Evolutionary conservation across 2,797 vertebrate genomes (phyloP).

Genomic region (Rhadinocentrus ornatus): DNA sequence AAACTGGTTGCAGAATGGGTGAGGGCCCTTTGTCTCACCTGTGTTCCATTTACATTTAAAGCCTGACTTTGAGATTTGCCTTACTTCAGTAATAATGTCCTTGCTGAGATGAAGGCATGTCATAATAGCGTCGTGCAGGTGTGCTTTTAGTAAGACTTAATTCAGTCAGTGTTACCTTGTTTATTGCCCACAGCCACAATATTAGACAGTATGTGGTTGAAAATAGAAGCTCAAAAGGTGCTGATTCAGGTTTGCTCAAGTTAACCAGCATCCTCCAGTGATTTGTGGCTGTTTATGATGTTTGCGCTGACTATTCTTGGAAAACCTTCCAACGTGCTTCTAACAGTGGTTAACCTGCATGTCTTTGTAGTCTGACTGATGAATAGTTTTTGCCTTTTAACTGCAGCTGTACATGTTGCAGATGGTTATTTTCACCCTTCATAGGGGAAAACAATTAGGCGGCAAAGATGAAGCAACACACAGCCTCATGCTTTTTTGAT

Average conservation of each 20-base stretch:
- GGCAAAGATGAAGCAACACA: slow-evolving; percentile 36
- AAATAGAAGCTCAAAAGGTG: slow-evolving; percentile 24
- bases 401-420: slow-evolving; percentile 57
- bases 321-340: slow-evolving; percentile 15
- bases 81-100: slow-evolving; percentile 34
- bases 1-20: slow-evolving; percentile 22
- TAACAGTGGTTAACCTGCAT: slow-evolving; percentile 25
- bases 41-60: slow-evolving; percentile 28
- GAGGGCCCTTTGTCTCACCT: slow-evolving; percentile 7
- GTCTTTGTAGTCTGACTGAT: slow-evolving; percentile 47
- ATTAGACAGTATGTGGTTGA: slow-evolving; percentile 28
- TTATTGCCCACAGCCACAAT: slow-evolving; percentile 41
- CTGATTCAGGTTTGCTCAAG: slow-evolving; percentile 31
- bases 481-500: slow-evolving; percentile 79
- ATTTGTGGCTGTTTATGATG: slow-evolving; percentile 14
- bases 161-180: slow-evolving; percentile 24
- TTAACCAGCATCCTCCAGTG: slow-evolving; percentile 12
- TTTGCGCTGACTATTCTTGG: slow-evolving; percentile 10
- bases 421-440: slow-evolving; percentile 63
- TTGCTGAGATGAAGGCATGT: slow-evolving; percentile 10
- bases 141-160: slow-evolving; percentile 19
- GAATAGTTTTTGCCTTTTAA: slow-evolving; percentile 53
- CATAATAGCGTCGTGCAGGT: slow-evolving; percentile 22
- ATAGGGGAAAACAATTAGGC: slow-evolving; percentile 66
- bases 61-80: slow-evolving; percentile 11